Evolutionary conservation across 2,888 invertebrate species (phyloP), one percentile per base, ranked within the genome.

Genomic region (Chymomyza procnemis): DNA sequence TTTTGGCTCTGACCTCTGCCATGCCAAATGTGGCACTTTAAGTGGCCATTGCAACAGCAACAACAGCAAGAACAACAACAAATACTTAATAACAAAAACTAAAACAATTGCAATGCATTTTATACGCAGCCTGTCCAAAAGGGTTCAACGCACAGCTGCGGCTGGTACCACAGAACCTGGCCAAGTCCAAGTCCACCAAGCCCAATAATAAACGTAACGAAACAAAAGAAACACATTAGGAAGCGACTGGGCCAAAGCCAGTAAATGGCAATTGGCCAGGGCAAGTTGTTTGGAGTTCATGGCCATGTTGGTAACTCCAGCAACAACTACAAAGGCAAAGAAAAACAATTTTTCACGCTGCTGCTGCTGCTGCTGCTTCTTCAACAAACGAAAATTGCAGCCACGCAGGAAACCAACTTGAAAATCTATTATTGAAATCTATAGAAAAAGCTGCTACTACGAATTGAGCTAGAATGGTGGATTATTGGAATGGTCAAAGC

Each of bases 351-450:
- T 80, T 81, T 79, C 82, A 80, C 80, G 75, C 60, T 34, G 65
- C n/a, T 21, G 34, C n/a, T 19, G 62, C 77, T 66, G 71, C 71
- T 72, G 70, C 12, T 41, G 34, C 72, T 79, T 26, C 6, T 26
- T 26, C 26, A 1, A 75, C 83, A 74, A 71, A 79, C 75, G 75
- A 84, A 84, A 79, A 80, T 86, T 84, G 86, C 87, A 69, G 76
- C 57, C 67, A 80, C 87, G 80, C 82, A 85, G 83, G 87, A 83
- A 83, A 84, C 83, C 78, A 70, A 79, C 80, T 82, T 74, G 85
- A 85, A 82, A 84, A 84, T 84, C 84, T 84, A 87, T 87, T 84
- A 84, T 84, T 84, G 87, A 84, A 84, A 84, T 84, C 84, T 84
- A 87, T 87, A 85, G 79, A 86, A 86, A 77, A 62, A 50, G 54